Evolutionary conservation across 2,113 vertebrate species (phyloP), one percentile per base, ranked within the genome.

Genomic region (Rutilus rutilus): DNA sequence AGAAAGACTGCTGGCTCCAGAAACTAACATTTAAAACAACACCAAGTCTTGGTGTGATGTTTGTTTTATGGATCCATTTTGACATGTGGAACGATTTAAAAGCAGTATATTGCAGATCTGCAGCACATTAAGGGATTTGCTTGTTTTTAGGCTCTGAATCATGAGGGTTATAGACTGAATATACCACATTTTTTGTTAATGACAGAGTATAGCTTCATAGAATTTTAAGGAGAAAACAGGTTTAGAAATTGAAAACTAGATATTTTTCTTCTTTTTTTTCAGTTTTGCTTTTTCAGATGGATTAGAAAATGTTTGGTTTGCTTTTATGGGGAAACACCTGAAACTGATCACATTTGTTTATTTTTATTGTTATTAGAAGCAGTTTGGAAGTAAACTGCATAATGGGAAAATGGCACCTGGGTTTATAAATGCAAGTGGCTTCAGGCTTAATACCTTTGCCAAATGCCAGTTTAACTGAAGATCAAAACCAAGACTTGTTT

Each of bases 41-140:
- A 62, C 19, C 75, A 75, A 47, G 71, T 84, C 59, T n/a, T 74
- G 79, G 83, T 65, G 73, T 75, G 75, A 83, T 83, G 83, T 89
- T 89, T 89, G 74, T 86, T 88, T 89, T 87, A 65, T 86, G 86
- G 80, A 88, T 93, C 92, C 91, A 78, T 89, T 91, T 94, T 89
- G 88, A 95, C 96, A 96, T 96, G 95, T 96, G 95, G 94, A 95
- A 94, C 93, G 93, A 92, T 96, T 96, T 96, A 96, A 94, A 92
- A 93, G 93, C 87, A 95, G 69, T 94, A 94, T 96, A 96, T 96
- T 93, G 94, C 95, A 95, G 95, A 96, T 96, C 95, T 95, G 96
- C 94, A 96, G 93, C 95, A 96, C 95, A 96, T 96, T 96, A 96
- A 96, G 94, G 96, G 96, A 96, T 97, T 96, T 97, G 95, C 96